Evolutionary conservation across 1,140 invertebrate species (phyloP), one percentile per base, ranked within the genome.

Genomic region (Drosophila asahinai): DNA sequence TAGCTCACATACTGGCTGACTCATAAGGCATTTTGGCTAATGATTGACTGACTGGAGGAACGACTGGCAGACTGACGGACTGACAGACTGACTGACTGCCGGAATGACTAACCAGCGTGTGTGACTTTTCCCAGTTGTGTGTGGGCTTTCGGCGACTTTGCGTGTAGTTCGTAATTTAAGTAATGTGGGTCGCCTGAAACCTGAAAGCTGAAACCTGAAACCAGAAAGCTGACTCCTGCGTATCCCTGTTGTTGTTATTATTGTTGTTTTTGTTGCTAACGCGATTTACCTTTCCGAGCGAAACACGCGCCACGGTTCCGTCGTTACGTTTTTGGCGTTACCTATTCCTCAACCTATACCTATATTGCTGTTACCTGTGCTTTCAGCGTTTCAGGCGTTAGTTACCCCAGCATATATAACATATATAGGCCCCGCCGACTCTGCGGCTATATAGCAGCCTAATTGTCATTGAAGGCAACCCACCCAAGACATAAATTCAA

Each of bases 91-190:
- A 72, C 52, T 71, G 67, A 58, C 51, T 74, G 76, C 59, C 25
- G 27, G 47, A 68, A 42, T 77, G 59, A 77, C 79, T 49, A 70
- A 76, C 65, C 81, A 83, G 74, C 66, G 76, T 77, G 65, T 80
- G 81, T 65, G 81, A 67, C 73, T 84, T 79, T 84, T 73, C 67
- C 70, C 61, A 83, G 65, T 76, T 80, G 36, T 60, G 49, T 59
- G 42, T 72, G 49, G 68, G 47, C 47, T 73, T 65, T 49, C 60
- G 70, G 33, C 67, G 83, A 78, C 71, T 78, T 90, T 91, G 87
- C 87, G 87, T 91, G 87, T 83, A 91, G 83, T 75, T 86, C 58
- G 75, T 80, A 91, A 91, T 81, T 91, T 91, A 91, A 84, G 83
- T 77, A 79, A 91, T 83, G 68, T 91, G 86, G 86, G 86, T 90